Evolutionary conservation across 2,888 invertebrate genomes (phyloP).

Genomic region (Lymantria monacha): DNA sequence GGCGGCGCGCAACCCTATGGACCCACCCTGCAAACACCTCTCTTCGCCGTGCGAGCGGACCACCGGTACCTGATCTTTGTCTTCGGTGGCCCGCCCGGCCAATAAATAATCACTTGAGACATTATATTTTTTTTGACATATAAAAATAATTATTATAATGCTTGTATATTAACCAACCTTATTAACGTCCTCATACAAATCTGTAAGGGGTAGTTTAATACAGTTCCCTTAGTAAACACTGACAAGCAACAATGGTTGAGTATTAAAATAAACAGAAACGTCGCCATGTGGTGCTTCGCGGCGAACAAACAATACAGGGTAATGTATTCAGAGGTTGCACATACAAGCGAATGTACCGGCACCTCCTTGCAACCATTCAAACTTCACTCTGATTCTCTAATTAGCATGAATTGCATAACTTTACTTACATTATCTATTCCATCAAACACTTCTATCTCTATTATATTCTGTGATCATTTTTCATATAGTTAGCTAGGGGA

Average conservation of each 20-base stretch:
- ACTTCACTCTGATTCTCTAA: slow-evolving; percentile 53
- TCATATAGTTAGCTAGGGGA: slow-evolving; percentile 48
- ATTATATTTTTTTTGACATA: too few relatives aligned
- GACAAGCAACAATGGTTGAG: slow-evolving; percentile 74
- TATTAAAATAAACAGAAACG: slow-evolving; percentile 75
- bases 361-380: slow-evolving; percentile 21
- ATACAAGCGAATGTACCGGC: slow-evolving; percentile 36
- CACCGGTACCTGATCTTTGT: too few relatives aligned
- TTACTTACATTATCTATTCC: slow-evolving; percentile 5
- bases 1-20: too few relatives aligned
- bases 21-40: too few relatives aligned
- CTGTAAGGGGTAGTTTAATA: slow-evolving; percentile 67
- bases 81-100: too few relatives aligned
- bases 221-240: slow-evolving; percentile 68
- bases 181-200: slow-evolving; percentile 41
- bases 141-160: too few relatives aligned
- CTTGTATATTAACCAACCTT: neutral
- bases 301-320: slow-evolving; percentile 65
- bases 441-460: slow-evolving; percentile 26
- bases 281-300: slow-evolving; percentile 73
- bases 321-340: slow-evolving; percentile 71
- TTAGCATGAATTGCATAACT: slow-evolving; percentile 37
- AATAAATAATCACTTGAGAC: too few relatives aligned
- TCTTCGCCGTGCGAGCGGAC: too few relatives aligned
- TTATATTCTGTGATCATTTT: slow-evolving; percentile 36